Evolutionary conservation across 2,888 invertebrate species (phyloP).

Genomic region (Limnephilus marmoratus): DNA sequence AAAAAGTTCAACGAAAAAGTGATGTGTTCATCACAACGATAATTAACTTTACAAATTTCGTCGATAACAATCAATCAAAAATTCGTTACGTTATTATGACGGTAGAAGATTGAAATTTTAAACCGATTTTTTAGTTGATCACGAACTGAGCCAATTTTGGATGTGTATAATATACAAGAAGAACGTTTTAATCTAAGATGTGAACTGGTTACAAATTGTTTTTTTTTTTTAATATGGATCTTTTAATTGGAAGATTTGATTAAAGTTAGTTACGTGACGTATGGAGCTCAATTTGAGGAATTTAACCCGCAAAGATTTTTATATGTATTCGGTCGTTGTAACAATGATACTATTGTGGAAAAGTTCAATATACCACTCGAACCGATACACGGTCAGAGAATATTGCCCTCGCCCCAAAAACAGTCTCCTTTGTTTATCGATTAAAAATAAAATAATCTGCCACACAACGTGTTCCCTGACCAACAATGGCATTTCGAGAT

Average conservation of each 20-base stretch:
- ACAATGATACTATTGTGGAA: constrained; percentile 50
- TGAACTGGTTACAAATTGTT: neutral
- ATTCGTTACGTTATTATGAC: neutral
- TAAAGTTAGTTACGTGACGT: constrained; percentile 5
- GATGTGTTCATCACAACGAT: constrained; percentile 23
- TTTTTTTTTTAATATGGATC: neutral
- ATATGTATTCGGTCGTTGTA: constrained; percentile 37
- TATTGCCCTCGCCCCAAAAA: constrained; percentile 55
- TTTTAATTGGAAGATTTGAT: neutral
- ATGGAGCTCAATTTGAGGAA: neutral
- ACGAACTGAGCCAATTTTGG: constrained; percentile 12
- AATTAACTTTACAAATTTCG: neutral
- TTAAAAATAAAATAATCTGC: constrained; percentile 52
- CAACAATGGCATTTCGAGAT: constrained; percentile 30
- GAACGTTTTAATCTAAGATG: neutral
- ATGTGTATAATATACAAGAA: neutral
- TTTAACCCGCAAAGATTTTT: neutral
- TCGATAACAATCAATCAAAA: constrained; percentile 40
- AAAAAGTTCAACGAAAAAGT: constrained; percentile 29
- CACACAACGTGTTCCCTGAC: constrained; percentile 34
- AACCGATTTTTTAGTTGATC: constrained; percentile 14
- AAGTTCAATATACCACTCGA: constrained; percentile 32
- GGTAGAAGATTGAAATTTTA: constrained; percentile 16
- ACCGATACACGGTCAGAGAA: constrained; percentile 41
- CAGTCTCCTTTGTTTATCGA: constrained; percentile 45